Evolutionary conservation across 2,113 vertebrate genomes (phyloP), one percentile per base, ranked within the genome.

Genomic region (Paradisaea rubra): DNA sequence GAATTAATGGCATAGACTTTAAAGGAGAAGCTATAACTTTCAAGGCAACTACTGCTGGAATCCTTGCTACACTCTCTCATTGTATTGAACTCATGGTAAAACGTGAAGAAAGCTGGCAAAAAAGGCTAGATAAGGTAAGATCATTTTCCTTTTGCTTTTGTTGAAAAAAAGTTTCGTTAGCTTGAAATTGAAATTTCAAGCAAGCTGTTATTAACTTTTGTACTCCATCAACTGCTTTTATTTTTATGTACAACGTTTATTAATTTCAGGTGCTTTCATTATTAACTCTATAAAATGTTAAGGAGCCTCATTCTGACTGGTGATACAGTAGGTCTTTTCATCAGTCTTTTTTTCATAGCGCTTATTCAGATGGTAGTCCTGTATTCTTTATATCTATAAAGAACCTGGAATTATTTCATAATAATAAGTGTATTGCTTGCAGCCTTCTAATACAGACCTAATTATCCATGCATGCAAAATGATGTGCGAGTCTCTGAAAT

Each of bases 21-120:
- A 99, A 99, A 98, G 99, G 99, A 13, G 99, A 99, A 97, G 99
- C 99, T 72, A 99, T 99, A 97, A 99, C 99, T 82, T 99, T 99
- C 96, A 99, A 99, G 97, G 99, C 99, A 95, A 99, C 99, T 57
- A 99, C 99, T 74, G 99, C 99, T 70, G 99, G 99, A 74, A 99
- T 99, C 85, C 98, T 99, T 86, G 99, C 99, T 56, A 99, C 99
- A 3, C 97, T 99, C 50, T 99, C 99, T 84, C 99, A 99, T 95
- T 99, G 99, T 97, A 99, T 99, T 85, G 99, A 99, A 71, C 98
- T 99, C 85, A 99, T 99, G 99, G 98, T 99, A 65, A 99, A 99
- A 96, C 98, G 98, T 89, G 95, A 95, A 93, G 99, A 99, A 92
- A 99, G 98, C 98, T 99, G 99, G 99, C 99, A 99, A 93, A 99